Conservation (phyloP, 2,113 vertebrate genomes). For the Elephantulus edwardii region DNA sequence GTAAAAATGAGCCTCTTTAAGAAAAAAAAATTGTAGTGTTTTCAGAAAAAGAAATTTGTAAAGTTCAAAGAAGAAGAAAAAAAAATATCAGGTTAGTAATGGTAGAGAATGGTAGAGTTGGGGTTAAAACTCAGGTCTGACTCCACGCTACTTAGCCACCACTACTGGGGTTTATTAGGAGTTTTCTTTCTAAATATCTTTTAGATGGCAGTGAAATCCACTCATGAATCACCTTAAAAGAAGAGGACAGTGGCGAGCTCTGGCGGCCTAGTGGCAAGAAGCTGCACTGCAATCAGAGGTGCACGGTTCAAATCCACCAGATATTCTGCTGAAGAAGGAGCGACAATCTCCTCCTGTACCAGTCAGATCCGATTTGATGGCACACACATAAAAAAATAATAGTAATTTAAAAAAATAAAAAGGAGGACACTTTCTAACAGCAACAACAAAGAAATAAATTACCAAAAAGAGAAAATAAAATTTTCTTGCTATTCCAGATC, state of each 20-base stretch:
- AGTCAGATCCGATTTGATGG: too few species aligned
- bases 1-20: too few species aligned
- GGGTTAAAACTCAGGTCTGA: neutral
- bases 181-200: neutral
- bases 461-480: neutral
- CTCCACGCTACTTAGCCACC: neutral
- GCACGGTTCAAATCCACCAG: too few species aligned
- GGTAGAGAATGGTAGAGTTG: too few species aligned
- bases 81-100: neutral
- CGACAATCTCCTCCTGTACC: too few species aligned
- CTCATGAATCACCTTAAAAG: neutral
- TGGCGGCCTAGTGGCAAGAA: too few species aligned
- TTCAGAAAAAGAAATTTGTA: neutral
- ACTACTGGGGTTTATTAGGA: neutral
- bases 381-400: too few species aligned
- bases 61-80: constrained; percentile 14
- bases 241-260: too few species aligned
- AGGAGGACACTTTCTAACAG: neutral
- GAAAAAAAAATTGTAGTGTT: too few species aligned
- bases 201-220: neutral
- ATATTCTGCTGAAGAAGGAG: too few species aligned
- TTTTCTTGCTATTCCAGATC: neutral
- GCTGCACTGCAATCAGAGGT: too few species aligned
- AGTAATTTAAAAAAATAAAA: too few species aligned
- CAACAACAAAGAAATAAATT: neutral